Base-by-base conservation (phyloP, 2,113 vertebrate genomes). In the Mirounga angustirostris region DNA sequence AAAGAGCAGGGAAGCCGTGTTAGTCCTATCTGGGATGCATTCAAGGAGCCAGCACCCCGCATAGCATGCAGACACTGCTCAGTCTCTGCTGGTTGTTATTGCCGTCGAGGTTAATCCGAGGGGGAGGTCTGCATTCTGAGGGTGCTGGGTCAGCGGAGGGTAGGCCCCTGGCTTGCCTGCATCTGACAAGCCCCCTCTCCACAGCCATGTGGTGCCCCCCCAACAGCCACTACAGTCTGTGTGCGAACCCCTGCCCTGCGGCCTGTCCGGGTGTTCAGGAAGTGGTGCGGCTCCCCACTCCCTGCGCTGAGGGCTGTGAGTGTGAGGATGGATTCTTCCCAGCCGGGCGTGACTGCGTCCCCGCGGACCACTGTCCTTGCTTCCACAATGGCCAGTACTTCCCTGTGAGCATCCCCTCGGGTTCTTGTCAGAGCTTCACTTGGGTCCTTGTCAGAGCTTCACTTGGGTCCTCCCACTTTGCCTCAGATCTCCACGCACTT, bases 281-380 rank as follows among this genome's bases (percentile, higher is more conserved):
- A 9, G 92, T 97, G 58, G 83, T 71, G 7, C 85, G 40, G 54
- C 98, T 98, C n/a, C 95, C 98, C 24, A 50, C 10, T 8, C 74
- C 54, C n/a, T 99, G 98, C 50, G 95, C 98, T 10, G 98, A 99
- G 97, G 99, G 98, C 56, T 99, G 98, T 82, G 95, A 98, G 71
- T 99, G 98, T 94, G 94, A 98, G 36, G 69, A 93, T 4, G 98
- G 98, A 22, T 98, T 98, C 73, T 97, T 98, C 82, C 98, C 97
- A 40, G 98, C 97, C 26, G 95, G 98, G 9, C 97, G 91, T 2
- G 58, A 89, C 22, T 99, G 98, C 46, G 97, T 97, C 15, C 95
- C 98, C n/a, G n/a, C 97, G 28, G 93, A 96, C 1, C 81, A 89
- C 40, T 98, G 98, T 92, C 97, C 98, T 83, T 98, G 98, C 94